These are phyloP conservation scores for Pseudomugil gertrudae DNA, from an alignment of 2,797 vertebrate genomes.

Conservation along the genomic window DNA sequence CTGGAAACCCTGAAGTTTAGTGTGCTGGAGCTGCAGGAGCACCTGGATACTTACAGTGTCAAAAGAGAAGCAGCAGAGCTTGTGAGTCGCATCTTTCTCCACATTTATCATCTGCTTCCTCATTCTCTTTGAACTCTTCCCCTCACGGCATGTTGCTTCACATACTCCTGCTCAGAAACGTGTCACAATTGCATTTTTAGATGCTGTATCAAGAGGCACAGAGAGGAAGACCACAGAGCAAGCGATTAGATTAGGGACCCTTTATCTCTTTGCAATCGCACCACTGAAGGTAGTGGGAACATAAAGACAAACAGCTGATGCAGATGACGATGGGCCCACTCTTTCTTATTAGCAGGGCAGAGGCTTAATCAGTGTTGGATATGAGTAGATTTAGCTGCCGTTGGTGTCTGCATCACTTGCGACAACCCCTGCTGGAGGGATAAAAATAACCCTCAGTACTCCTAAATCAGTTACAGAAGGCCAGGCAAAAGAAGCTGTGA, in stretches of 20 bases:
- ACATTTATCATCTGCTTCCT: conserved; percentile 1
- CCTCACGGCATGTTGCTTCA: conserved; percentile 1
- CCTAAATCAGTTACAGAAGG: conserved; percentile 77
- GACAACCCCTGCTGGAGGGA: conserved; percentile 53
- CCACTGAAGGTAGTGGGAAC: conserved; percentile 7
- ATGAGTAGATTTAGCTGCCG: conserved; percentile 60
- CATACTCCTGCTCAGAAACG: conserved; percentile 12
- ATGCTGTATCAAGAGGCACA: conserved; percentile 27
- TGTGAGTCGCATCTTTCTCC: conserved; percentile 77
- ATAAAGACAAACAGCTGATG: conserved; percentile 50
- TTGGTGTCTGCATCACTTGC: conserved; percentile 56
- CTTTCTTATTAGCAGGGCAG: conserved; percentile 46
- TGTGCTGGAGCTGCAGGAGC: conserved; percentile 97
- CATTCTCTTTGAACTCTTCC: conserved; percentile 15
- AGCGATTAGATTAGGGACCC: conserved; percentile 10
- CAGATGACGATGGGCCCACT: conserved; percentile 38
- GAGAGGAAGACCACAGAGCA: not conserved
- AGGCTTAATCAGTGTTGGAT: conserved; percentile 37
- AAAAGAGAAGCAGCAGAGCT: conserved; percentile 95
- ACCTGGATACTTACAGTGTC: conserved; percentile 95
- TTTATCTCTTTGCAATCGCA: conserved; percentile 8
- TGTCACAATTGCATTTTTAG: conserved; percentile 15
- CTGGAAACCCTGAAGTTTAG: conserved; percentile 97
- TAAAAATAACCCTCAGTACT: conserved; percentile 76
- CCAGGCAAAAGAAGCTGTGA: conserved; percentile 46